Evolutionary conservation across 1,140 invertebrate genomes (phyloP).

Genomic region (Drosophila nikananu): DNA sequence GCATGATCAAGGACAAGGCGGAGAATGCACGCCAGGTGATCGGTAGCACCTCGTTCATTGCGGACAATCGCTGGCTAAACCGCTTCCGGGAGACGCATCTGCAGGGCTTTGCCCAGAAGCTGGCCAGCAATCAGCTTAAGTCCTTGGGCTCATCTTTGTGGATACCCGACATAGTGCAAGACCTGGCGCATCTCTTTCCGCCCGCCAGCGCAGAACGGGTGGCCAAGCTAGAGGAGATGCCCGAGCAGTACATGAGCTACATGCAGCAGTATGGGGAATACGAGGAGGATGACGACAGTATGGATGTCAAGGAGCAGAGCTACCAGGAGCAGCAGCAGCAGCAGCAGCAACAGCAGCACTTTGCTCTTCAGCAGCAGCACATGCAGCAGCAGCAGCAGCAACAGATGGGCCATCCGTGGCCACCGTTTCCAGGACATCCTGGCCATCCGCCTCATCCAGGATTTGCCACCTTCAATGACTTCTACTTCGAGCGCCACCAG

Average conservation of each 20-base stretch:
- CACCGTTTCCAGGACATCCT: conserved; percentile 54
- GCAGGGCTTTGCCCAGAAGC: conserved; percentile 78
- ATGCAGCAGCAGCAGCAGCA: conserved; percentile 61
- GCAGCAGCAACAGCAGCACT: conserved; percentile 70
- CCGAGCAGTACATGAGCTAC: conserved; percentile 78
- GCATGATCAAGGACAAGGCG: conserved; percentile 83
- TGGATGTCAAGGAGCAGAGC: conserved; percentile 71
- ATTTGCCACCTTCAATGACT: conserved; percentile 68
- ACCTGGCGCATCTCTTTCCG: conserved; percentile 75
- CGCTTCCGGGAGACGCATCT: conserved; percentile 79
- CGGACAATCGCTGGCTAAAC: conserved; percentile 83
- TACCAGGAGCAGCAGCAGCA: conserved; percentile 74
- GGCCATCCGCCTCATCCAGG: conserved; percentile 57
- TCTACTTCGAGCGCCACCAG: conserved; percentile 70
- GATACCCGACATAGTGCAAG: conserved; percentile 81
- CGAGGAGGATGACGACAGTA: conserved; percentile 79
- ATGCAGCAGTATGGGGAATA: conserved; percentile 83
- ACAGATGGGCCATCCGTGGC: conserved; percentile 62
- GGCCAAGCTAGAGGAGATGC: conserved; percentile 79
- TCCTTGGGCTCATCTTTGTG: conserved; percentile 73
- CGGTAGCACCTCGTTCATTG: conserved; percentile 73
- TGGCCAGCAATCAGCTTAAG: conserved; percentile 76
- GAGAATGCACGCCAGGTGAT: conserved; percentile 74
- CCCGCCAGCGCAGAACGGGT: conserved; percentile 77
- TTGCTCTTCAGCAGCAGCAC: conserved; percentile 65